Percentiles rank a stretch among this genome's conserved stretches.
phyloP scores from a whole-genome alignment of 2,888 invertebrate genomes.

The Brachyopa scutellaris region DNA sequence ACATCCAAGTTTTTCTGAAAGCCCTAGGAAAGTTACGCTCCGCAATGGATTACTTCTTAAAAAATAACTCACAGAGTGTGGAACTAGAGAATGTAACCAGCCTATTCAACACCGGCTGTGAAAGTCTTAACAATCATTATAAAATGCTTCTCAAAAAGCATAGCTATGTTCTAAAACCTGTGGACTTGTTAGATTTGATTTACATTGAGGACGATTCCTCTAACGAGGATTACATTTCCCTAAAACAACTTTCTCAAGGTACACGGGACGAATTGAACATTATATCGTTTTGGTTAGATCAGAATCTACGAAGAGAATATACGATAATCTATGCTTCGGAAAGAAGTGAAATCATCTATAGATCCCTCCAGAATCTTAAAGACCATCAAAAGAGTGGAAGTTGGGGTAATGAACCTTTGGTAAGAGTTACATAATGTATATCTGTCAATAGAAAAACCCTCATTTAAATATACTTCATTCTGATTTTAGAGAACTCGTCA shows the following conservation, averaged over 20 bases:
- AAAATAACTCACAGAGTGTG: constrained; percentile 95
- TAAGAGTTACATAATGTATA: too few relatives aligned
- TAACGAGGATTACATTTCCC: constrained; percentile 84
- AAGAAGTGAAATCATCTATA: constrained; percentile 89
- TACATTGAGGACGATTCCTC: constrained; percentile 91
- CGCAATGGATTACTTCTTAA: constrained; percentile 95
- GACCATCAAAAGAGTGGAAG: constrained; percentile 91
- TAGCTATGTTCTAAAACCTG: constrained; percentile 92
- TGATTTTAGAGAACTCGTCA: constrained; percentile 79
- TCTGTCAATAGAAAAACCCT: background rate
- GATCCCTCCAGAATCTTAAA: constrained; percentile 88
- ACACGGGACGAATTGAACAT: constrained; percentile 88
- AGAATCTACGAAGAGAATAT: constrained; percentile 88
- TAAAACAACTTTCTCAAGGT: constrained; percentile 87
- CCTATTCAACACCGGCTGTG: constrained; percentile 90
- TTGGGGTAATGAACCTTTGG: constrained; percentile 88
- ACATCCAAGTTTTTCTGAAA: constrained; percentile 85
- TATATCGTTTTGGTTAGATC: constrained; percentile 93
- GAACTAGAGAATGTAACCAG: constrained; percentile 95
- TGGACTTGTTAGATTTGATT: constrained; percentile 93
- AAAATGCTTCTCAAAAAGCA: constrained; percentile 92
- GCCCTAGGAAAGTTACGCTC: constrained; percentile 92
- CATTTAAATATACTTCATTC: constrained; percentile 11
- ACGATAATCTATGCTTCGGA: constrained; percentile 89
- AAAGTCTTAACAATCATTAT: constrained; percentile 93